These are phyloP conservation scores for Mythimna impura DNA, from an alignment of 2,888 invertebrate genomes.

Conservation along the genomic window DNA sequence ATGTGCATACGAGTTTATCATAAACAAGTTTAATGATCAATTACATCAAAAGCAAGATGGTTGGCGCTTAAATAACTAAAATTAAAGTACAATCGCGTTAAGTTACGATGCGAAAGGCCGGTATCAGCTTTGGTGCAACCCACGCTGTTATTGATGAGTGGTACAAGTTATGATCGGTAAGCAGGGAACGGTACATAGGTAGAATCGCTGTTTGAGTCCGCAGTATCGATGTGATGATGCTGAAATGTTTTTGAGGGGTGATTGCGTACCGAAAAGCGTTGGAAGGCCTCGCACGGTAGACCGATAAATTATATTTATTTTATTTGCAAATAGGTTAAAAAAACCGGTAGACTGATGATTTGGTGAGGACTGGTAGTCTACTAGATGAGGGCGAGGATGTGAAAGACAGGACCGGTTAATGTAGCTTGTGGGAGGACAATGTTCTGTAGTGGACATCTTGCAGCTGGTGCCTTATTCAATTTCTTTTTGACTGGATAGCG, in stretches of 20 bases:
- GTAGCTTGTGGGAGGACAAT: too few species aligned
- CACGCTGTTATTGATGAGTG: conserved; percentile 67
- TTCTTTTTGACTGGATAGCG: too few species aligned
- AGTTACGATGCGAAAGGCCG: conserved; percentile 74
- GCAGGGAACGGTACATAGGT: neutral
- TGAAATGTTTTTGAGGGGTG: neutral
- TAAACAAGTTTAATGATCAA: conserved; percentile 66
- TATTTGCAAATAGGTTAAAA: too few species aligned
- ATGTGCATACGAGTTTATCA: conserved; percentile 28
- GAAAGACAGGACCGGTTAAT: too few species aligned
- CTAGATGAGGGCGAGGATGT: too few species aligned
- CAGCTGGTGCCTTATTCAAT: too few species aligned
- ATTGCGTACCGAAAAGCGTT: neutral
- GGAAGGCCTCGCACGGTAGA: neutral
- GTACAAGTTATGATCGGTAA: conserved; percentile 25
- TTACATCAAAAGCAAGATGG: conserved; percentile 62
- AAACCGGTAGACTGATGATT: too few species aligned
- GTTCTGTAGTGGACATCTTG: too few species aligned
- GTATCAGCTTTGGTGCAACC: conserved; percentile 74
- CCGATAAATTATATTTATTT: too few species aligned
- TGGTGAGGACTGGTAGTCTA: neutral
- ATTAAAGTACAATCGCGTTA: conserved; percentile 74
- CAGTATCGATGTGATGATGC: neutral
- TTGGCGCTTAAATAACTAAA: conserved; percentile 73
- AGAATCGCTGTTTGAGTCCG: neutral